A percentile compares a stretch with the other conserved stretches of the same genome.
Conservation (phyloP, 2,113 vertebrate species). For the Pseudonaja textilis region DNA sequence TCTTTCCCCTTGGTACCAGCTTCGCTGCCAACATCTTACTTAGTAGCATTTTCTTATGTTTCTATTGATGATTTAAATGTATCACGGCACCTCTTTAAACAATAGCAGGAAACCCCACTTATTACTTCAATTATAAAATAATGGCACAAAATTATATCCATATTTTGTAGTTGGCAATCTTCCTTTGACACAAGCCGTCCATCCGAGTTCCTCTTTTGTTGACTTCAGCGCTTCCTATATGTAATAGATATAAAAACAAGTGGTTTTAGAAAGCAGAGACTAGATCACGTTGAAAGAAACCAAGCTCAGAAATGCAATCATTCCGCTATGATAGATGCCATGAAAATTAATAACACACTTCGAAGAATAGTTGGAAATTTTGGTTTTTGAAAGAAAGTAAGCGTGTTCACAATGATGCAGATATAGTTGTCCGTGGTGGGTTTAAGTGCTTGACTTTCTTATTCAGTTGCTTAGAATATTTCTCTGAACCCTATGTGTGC, state of each 20-base stretch:
- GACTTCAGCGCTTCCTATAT: conserved; percentile 75
- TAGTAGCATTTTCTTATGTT: conserved; percentile 64
- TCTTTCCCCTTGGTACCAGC: conserved; percentile 60
- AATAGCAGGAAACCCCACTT: conserved; percentile 84
- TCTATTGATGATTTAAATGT: conserved; percentile 78
- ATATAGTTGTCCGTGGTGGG: conserved; percentile 58
- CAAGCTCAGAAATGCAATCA: conserved; percentile 76
- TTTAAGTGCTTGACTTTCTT: conserved; percentile 66
- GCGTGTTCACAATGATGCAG: conserved; percentile 62
- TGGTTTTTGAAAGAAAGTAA: conserved; percentile 58
- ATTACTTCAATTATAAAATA: conserved; percentile 83
- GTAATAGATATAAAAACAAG: conserved; percentile 80
- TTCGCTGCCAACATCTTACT: conserved; percentile 67
- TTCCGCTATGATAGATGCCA: conserved; percentile 72
- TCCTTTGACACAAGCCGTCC: conserved; percentile 69
- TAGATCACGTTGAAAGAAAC: conserved; percentile 82
- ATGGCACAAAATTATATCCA: conserved; percentile 85
- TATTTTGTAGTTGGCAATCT: conserved; percentile 72
- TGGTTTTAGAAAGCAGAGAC: conserved; percentile 79
- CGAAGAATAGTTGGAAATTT: conserved; percentile 64
- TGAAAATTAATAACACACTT: conserved; percentile 73
- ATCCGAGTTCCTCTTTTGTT: conserved; percentile 71
- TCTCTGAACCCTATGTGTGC: conserved; percentile 35
- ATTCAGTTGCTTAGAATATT: conserved; percentile 62
- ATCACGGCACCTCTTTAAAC: conserved; percentile 80